phyloP scores from a whole-genome alignment of 2,113 vertebrate genomes.

The Phalacrocorax carbo region DNA sequence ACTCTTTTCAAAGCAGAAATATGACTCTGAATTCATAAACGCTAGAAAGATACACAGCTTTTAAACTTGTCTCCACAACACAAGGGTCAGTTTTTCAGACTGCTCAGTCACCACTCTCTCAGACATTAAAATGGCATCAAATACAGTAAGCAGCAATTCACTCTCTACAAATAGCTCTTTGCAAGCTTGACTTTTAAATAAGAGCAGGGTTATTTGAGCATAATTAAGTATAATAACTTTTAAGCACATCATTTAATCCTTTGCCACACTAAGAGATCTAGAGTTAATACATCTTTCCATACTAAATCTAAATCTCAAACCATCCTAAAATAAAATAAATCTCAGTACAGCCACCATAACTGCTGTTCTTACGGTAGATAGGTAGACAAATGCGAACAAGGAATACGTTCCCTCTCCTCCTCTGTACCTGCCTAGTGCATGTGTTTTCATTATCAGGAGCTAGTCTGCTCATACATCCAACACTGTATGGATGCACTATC shows the following conservation, averaged over 20 bases:
- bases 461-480: neutral
- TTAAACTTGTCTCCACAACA: neutral
- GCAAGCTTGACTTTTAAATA: neutral
- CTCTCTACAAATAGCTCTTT: neutral
- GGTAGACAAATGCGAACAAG: neutral
- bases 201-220: neutral
- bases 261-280: neutral
- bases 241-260: neutral
- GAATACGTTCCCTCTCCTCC: neutral
- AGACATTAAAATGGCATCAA: neutral
- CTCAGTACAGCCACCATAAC: neutral
- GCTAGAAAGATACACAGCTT: neutral
- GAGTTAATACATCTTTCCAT: neutral
- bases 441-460: neutral
- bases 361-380: neutral
- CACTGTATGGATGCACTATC: neutral
- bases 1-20: neutral
- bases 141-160: neutral
- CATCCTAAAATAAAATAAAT: neutral
- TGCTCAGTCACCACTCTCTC: neutral
- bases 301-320: neutral
- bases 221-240: neutral
- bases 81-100: neutral
- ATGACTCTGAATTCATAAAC: neutral
- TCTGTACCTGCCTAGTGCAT: neutral